Evolutionary conservation across 2,888 invertebrate genomes (phyloP).

Genomic region (Spialia ferax): DNA sequence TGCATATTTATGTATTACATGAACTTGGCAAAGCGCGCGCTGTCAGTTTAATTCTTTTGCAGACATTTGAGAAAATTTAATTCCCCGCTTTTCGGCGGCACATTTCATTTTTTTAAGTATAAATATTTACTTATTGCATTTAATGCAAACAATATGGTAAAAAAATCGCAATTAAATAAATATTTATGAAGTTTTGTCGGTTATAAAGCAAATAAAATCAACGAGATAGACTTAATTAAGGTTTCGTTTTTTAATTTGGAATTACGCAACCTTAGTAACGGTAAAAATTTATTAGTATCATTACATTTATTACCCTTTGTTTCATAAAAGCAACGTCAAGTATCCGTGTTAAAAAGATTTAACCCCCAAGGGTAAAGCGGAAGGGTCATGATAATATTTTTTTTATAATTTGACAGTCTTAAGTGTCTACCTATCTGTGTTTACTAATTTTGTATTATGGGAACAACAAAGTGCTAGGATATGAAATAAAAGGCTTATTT

Average conservation of each 20-base stretch:
- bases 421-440: too few relatives aligned
- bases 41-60: slow-evolving; percentile 17
- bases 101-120: too few relatives aligned
- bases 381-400: slow-evolving; percentile 22
- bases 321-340: slow-evolving; percentile 15
- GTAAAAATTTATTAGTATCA: neutral
- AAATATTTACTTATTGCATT: too few relatives aligned
- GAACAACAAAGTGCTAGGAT: neutral
- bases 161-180: too few relatives aligned
- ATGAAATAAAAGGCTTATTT: too few relatives aligned
- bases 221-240: neutral
- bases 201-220: too few relatives aligned
- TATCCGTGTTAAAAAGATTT: slow-evolving; percentile 23
- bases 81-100: slow-evolving; percentile 5
- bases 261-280: neutral
- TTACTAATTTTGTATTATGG: neutral
- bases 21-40: slow-evolving; percentile 8
- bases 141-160: too few relatives aligned
- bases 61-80: slow-evolving; percentile 8
- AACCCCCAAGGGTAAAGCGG: slow-evolving; percentile 5
- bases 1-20: slow-evolving; percentile 19
- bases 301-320: neutral
- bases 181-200: too few relatives aligned
- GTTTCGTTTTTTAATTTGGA: neutral
- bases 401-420: slow-evolving; percentile 18